Conservation (phyloP, 2,113 vertebrate species). For the Manacus vitellinus region DNA sequence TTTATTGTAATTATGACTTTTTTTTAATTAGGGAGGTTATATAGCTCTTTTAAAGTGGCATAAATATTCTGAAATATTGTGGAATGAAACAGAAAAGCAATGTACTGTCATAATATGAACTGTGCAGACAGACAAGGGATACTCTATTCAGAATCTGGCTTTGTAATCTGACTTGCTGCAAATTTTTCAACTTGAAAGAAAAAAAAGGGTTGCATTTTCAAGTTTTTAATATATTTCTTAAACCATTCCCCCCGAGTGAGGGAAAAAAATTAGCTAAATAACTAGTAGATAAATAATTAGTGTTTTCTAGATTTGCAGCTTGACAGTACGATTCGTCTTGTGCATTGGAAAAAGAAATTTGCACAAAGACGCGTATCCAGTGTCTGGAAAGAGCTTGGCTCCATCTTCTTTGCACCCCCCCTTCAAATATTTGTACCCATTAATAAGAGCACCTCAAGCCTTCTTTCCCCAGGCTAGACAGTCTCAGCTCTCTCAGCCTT, state of each 20-base stretch:
- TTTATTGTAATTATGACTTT: slow-evolving; percentile 68
- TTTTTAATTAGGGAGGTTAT: slow-evolving; percentile 63
- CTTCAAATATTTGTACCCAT: neutral
- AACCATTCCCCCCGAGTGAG: neutral
- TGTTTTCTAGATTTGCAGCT: neutral
- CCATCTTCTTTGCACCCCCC: neutral
- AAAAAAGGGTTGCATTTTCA: neutral
- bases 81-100: slow-evolving; percentile 52
- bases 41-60: slow-evolving; percentile 55
- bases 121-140: neutral
- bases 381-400: neutral
- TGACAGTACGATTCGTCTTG: neutral
- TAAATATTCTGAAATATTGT: slow-evolving; percentile 68
- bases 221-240: neutral
- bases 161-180: neutral
- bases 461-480: neutral
- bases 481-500: neutral
- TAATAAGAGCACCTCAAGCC: neutral
- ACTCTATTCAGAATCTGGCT: slow-evolving; percentile 7
- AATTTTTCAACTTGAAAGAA: neutral
- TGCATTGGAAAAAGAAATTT: neutral
- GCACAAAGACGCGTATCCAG: neutral
- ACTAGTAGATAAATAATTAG: neutral
- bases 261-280: neutral
- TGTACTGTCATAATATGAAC: slow-evolving; percentile 30